Conservation (phyloP, 2,888 invertebrate species). For the Gibbula magus region DNA sequence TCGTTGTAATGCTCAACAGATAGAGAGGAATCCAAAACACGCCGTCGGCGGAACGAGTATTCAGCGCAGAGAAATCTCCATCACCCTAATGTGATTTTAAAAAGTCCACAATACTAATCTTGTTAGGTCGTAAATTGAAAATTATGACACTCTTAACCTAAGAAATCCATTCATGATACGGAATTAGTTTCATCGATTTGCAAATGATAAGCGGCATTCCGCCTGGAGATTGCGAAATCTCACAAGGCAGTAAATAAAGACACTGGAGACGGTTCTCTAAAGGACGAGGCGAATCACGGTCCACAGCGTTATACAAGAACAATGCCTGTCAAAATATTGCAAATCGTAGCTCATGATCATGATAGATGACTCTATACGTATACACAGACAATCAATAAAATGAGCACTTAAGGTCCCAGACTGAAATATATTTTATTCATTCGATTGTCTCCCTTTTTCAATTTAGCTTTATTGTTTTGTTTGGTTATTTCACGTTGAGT, state of each 20-base stretch:
- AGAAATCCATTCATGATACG: slow-evolving; percentile 13
- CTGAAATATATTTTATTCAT: too few relatives aligned
- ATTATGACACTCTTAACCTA: slow-evolving; percentile 13
- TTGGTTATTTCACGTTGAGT: too few relatives aligned
- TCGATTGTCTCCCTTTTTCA: too few relatives aligned
- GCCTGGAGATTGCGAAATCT: neutral
- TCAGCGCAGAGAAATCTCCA: too few relatives aligned
- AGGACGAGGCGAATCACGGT: neutral
- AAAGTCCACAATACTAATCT: slow-evolving; percentile 15
- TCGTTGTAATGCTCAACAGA: too few relatives aligned
- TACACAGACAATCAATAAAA: neutral
- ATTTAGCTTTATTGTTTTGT: too few relatives aligned
- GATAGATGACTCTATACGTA: neutral
- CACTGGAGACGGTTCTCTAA: neutral
- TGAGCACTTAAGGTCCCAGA: too few relatives aligned
- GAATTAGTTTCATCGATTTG: neutral
- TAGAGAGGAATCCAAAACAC: too few relatives aligned
- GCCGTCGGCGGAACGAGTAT: too few relatives aligned
- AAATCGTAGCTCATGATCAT: neutral
- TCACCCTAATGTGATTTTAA: neutral
- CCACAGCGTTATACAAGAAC: neutral
- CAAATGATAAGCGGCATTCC: neutral
- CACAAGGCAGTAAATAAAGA: neutral
- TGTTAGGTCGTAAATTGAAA: slow-evolving; percentile 11
- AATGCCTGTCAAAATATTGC: slow-evolving; percentile 1